Evolutionary conservation across 2,797 vertebrate genomes (phyloP), one percentile per base, ranked within the genome.

Genomic region (Enteromius afrohamiltoni): DNA sequence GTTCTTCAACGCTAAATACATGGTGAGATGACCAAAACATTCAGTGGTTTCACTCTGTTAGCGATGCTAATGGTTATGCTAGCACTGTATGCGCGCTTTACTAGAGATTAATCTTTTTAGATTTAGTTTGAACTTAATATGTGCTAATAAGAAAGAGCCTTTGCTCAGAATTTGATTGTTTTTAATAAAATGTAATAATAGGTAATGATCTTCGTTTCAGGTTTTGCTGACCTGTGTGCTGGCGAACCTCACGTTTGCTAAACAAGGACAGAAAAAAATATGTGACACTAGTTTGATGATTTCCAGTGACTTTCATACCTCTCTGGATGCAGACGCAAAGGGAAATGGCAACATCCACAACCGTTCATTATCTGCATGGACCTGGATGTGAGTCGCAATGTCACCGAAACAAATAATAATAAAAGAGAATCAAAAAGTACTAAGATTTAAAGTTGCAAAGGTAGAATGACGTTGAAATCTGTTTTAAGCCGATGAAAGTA

Each of bases 311-410:
- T 78, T 83, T 42, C 47, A 78, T 34, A 23, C 17, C 10, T 6
- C 17, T 7, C 62, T 82, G 7, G 1, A 29, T 0, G 70, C 14
- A 19, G 23, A 49, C 3, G 55, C 78, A 5, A 83, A 80, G 2
- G 86, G 86, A 29, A 91, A 88, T 3, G 81, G 90, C 34, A 76
- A 92, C 91, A 89, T 93, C 85, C 78, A 93, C 87, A 83, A n/a
- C 51, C 88, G 89, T 47, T 94, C 94, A 7, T 85, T 95, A 71
- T 94, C 93, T 3, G 85, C 92, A 0, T 95, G 94, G 94, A 92
- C 10, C 13, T 95, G 94, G 94, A 93, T 60, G 94, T 95, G 40
- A 90, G 92, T 88, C 40, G 26, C 23, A 31, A 29, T n/a, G 13
- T 6, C 6, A 55, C 6, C 45, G 1, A 42, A 3, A n/a, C 13